Base-by-base conservation (phyloP, 2,113 vertebrate genomes). In the Boleophthalmus pectinirostris region DNA sequence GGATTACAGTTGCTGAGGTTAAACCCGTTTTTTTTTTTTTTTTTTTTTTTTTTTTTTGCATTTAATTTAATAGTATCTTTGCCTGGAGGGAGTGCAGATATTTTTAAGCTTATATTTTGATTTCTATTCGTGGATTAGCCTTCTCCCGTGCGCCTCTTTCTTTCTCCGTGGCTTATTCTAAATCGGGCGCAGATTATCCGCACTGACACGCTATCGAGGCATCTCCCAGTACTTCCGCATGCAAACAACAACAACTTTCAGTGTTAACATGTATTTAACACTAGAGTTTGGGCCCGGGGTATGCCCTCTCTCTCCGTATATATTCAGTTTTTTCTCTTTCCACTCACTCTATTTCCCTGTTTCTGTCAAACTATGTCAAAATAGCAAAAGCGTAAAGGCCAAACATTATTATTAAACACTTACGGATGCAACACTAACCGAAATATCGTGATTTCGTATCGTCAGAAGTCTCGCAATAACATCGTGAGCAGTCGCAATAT, bases 61-160 rank as follows among this genome's bases (percentile, higher is more conserved):
- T 89, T 82, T 86, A 84, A 86, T 85, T 77, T n/a, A n/a, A n/a
- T n/a, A n/a, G 82, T 88, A 78, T 85, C 53, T 84, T 76, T 84
- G 84, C 85, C 90, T 82, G 51, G 69, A 88, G 84, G 85, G 82
- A 83, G 87, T 58, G 66, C 65, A 84, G 83, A 85, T 87, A 87
- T 86, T 82, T 87, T 88, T 78, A 85, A 87, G 85, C 80, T 78
- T 65, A 82, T 89, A 84, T 85, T 90, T 86, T 84, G 86, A 84
- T 86, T 89, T 81, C 76, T 89, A 77, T 90, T 86, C 58, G 78
- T 85, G 84, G 82, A 87, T 90, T 90, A 90, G 87, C 88, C 85
- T 82, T 57, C 80, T 73, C 83, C 74, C 69, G 75, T 79, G 87
- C 71, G 78, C 80, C 69, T 75, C 80, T 79, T 79, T 18, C 71